Evolutionary conservation across 2,113 vertebrate genomes (phyloP).

Genomic region (Caretta caretta): DNA sequence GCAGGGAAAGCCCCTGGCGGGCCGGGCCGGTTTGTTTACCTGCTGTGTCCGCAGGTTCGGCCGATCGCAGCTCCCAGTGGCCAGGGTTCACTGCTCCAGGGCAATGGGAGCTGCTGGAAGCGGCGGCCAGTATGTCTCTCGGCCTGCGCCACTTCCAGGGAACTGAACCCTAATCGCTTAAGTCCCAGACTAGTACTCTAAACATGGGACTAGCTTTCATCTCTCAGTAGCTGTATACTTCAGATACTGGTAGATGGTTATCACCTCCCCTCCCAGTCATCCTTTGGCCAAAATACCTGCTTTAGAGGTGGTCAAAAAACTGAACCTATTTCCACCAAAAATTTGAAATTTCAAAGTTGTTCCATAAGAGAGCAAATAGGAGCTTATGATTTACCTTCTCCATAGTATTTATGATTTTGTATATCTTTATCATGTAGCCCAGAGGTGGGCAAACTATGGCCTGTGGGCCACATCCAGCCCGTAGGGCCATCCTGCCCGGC

Average conservation of each 20-base stretch:
- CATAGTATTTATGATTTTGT: not conserved
- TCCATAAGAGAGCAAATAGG: not conserved
- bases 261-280: not conserved
- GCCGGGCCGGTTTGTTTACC: no score
- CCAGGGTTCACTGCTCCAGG: no score
- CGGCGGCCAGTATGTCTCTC: no score
- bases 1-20: no score
- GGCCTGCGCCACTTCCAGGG: no score
- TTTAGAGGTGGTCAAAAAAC: not conserved
- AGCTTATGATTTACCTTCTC: not conserved
- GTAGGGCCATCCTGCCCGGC: no score
- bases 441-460: no score
- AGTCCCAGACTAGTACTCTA: not conserved
- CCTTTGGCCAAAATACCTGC: not conserved
- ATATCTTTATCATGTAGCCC: not conserved
- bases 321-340: not conserved
- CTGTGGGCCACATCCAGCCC: no score
- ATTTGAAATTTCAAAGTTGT: not conserved
- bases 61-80: no score
- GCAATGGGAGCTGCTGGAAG: no score
- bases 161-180: not conserved
- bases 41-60: no score
- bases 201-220: not conserved
- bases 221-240: not conserved
- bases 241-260: not conserved